These are phyloP conservation scores for Oxyteleia sp. DNA, from an alignment of 2,888 invertebrate genomes.

Conservation along the genomic window DNA sequence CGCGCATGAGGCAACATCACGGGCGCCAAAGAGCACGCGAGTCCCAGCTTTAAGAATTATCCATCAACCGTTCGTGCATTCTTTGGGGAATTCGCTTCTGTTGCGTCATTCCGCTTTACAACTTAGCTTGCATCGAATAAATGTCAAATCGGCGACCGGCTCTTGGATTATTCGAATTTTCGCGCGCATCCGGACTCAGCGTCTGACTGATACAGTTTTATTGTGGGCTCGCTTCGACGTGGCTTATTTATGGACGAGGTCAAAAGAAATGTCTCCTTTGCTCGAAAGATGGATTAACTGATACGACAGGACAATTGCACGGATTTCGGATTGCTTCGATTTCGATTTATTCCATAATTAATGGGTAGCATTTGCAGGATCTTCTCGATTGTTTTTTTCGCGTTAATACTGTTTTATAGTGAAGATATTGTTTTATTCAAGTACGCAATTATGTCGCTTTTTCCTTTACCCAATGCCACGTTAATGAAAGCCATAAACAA, in stretches of 20 bases:
- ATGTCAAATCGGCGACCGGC: conserved; percentile 35
- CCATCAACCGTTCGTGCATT: conserved; percentile 29
- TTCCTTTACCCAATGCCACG: background rate
- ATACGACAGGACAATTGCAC: background rate
- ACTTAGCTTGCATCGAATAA: conserved; percentile 35
- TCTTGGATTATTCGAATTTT: conserved; percentile 24
- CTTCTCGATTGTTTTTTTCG: too few species aligned
- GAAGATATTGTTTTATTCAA: too few species aligned
- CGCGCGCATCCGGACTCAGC: background rate
- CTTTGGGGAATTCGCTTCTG: conserved; percentile 50
- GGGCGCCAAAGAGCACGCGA: conserved; percentile 82
- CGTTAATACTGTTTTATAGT: too few species aligned
- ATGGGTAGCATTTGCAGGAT: too few species aligned
- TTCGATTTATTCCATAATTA: background rate
- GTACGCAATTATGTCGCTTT: background rate
- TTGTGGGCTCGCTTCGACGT: conserved; percentile 2
- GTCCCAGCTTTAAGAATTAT: conserved; percentile 76
- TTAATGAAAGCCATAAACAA: conserved; percentile 2
- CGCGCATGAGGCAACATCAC: too few species aligned
- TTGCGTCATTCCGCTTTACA: conserved; percentile 29
- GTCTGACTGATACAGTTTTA: conserved; percentile 19
- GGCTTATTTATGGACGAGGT: conserved; percentile 9
- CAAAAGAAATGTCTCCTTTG: background rate
- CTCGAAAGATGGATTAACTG: conserved; percentile 14
- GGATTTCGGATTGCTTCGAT: too few species aligned